Evolutionary conservation across 2,113 vertebrate genomes (phyloP).

Genomic region (Xenopus tropicalis): UCB_Xtro_10.0 CM004443.2:88627501-88628000

Average conservation of each 20-base stretch:
- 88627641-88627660: not conserved
- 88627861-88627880: too few relatives aligned
- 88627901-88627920: too few relatives aligned
- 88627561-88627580: not conserved
- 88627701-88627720: not conserved
- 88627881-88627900: too few relatives aligned
- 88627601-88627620: not conserved
- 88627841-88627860: too few relatives aligned
- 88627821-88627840: too few relatives aligned
- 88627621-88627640: conserved; percentile 7
- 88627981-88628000: too few relatives aligned
- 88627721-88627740: not conserved
- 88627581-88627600: not conserved
- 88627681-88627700: not conserved
- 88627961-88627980: too few relatives aligned
- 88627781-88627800: too few relatives aligned
- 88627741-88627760: not conserved
- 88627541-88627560: not conserved
- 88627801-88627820: too few relatives aligned
- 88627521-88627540: conserved; percentile 26
- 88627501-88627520: conserved; percentile 45
- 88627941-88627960: too few relatives aligned
- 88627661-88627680: not conserved
- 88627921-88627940: too few relatives aligned
- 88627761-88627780: not conserved